Evolutionary conservation across 2,797 vertebrate species (phyloP).

Genomic region (Notolabrus celidotus): DNA sequence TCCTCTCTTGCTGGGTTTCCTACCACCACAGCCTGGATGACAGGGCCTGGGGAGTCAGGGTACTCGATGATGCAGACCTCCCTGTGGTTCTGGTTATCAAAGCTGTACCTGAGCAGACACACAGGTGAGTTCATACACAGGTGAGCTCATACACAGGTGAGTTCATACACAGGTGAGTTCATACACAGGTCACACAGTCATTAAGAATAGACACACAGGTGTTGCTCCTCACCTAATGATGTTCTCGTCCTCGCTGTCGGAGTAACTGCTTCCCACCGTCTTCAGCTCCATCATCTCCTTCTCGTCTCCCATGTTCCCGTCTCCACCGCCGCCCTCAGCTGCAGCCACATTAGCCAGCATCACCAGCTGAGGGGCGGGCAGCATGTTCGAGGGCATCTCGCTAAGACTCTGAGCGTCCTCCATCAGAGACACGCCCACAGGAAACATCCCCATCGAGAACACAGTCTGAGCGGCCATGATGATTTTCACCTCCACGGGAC

Average conservation of each 20-base stretch:
- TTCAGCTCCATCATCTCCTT: constrained; percentile 97
- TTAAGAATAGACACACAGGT: not conserved
- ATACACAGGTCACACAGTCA: not conserved
- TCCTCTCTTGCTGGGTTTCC: constrained; percentile 2
- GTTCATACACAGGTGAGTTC: constrained; percentile 6
- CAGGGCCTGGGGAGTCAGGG: constrained; percentile 48
- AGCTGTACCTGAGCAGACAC: constrained; percentile 67
- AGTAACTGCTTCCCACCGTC: constrained; percentile 92
- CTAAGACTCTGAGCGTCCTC: constrained; percentile 87
- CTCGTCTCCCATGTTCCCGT: constrained; percentile 89
- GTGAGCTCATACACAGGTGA: constrained; percentile 5
- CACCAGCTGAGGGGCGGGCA: constrained; percentile 94
- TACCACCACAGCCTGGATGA: rapidly evolving
- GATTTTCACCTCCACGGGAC: not conserved
- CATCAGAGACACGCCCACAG: constrained; percentile 77
- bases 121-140: constrained; percentile 16
- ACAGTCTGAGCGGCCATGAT: constrained; percentile 91
- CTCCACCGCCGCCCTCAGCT: constrained; percentile 82
- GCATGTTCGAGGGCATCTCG: constrained; percentile 88
- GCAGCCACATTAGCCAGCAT: constrained; percentile 97
- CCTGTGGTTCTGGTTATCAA: constrained; percentile 75
- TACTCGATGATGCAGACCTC: constrained; percentile 73
- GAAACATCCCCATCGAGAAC: constrained; percentile 89
- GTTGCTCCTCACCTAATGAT: constrained; percentile 74
- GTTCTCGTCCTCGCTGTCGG: constrained; percentile 90